Base-by-base conservation (phyloP, 2,113 vertebrate species). In the Oreocharis arfaki region DNA sequence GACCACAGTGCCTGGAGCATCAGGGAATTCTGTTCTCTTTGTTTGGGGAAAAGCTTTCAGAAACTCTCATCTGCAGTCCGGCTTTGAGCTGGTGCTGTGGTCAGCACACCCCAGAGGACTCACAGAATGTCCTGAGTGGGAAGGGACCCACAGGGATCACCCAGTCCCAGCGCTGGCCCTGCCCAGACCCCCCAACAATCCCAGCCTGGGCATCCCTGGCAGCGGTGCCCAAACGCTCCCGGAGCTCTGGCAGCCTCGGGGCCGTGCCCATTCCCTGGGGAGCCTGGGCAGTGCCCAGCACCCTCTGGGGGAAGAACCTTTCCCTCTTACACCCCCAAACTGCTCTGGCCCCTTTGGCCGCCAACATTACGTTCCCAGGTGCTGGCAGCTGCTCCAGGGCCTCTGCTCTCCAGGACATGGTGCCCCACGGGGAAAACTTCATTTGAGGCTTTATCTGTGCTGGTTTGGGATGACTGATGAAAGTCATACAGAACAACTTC, bases 1-100 rank as follows among this genome's bases (percentile, higher is more conserved):
- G 10, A 9, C 27, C 32, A 14, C 13, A 35, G 10, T 6, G 37
- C 32, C 12, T 7, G 0, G 5, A 5, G 56, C 9, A 14, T 30
- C 37, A 13, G 16, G 30, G 6, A 10, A 6, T 16, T 49, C 3
- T 28, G 14, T 28, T 55, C 16, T 30, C 8, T 44, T 64, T n/a
- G 6, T 69, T 9, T 44, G 5, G 23, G 46, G 42, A 24, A 39
- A 41, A 28, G 5, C 13, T 22, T 39, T 53, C 53, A 33, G 53
- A 39, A 49, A 22, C 33, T 22, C 4, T 35, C 33, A 4, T 1
- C 42, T n/a, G 10, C 46, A 39, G 41, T 13, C 13, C 32, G 63
- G 15, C 32, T 68, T 65, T 57, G n/a, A 39, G 7, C 17, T 1
- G 53, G 2, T 18, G 50, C 41, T 68, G 79, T 11, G 49, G 18